Evolutionary conservation across 2,797 vertebrate species (phyloP).

Genomic region (Parauchenoglanis punctatus): DNA sequence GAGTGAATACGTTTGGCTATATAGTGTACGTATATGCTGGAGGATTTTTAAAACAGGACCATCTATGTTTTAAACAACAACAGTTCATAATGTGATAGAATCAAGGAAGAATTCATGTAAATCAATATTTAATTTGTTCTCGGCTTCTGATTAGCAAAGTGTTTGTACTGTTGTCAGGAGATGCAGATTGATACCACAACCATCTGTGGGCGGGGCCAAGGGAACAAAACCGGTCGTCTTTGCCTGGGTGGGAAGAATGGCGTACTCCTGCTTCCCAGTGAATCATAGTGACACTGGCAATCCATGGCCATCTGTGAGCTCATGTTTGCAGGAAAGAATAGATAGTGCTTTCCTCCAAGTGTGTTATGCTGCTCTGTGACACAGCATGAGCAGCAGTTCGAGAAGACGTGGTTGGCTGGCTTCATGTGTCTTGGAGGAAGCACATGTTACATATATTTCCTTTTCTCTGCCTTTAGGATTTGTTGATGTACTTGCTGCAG

Average conservation of each 20-base stretch:
- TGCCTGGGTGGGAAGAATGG: not conserved
- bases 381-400: too few species aligned
- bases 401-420: not conserved
- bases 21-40: not conserved
- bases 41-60: not conserved
- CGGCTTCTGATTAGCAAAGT: not conserved
- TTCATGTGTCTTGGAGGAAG: not conserved
- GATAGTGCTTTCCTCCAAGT: not conserved
- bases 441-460: not conserved
- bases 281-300: not conserved
- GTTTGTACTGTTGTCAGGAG: not conserved
- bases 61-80: not conserved
- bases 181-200: not conserved
- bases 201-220: not conserved
- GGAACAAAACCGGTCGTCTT: not conserved
- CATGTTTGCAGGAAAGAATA: too few species aligned
- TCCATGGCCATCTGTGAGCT: not conserved
- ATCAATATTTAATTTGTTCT: not conserved
- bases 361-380: not conserved
- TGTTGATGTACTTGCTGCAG: conserved; percentile 97
- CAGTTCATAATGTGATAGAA: not conserved
- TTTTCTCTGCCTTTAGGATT: conserved; percentile 74
- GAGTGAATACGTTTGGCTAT: too few species aligned
- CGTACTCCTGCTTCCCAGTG: not conserved
- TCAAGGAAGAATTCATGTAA: not conserved